phyloP scores from a whole-genome alignment of 2,797 vertebrate genomes.

The Hypotaenidia philippensis region DNA sequence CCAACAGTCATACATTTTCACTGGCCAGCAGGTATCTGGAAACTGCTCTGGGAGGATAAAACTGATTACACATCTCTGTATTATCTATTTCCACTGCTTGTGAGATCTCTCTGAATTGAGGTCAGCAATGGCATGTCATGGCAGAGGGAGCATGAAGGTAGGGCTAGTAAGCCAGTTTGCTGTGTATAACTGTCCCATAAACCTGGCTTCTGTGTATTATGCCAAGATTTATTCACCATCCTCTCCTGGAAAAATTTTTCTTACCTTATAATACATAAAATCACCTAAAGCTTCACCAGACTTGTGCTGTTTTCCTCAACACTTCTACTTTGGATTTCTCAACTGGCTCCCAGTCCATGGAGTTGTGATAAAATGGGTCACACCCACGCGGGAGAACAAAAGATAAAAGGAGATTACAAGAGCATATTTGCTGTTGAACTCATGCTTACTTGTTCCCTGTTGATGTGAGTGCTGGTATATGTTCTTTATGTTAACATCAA shows the following conservation, averaged over 20 bases:
- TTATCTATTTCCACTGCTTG: background rate
- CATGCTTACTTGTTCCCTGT: constrained; percentile 50
- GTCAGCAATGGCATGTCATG: background rate
- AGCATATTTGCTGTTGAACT: constrained; percentile 11
- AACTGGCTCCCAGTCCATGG: background rate
- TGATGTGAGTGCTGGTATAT: constrained; percentile 29
- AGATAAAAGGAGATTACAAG: constrained; percentile 13
- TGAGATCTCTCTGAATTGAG: background rate
- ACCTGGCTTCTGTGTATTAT: background rate
- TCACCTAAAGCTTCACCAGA: background rate
- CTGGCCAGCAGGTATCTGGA: background rate
- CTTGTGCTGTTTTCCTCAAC: background rate
- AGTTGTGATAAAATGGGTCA: background rate
- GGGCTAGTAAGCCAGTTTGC: background rate
- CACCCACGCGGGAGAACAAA: background rate
- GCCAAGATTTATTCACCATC: background rate
- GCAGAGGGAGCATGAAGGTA: background rate
- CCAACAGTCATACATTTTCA: background rate
- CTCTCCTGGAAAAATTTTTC: background rate
- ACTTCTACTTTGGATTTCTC: background rate
- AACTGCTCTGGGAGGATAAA: background rate
- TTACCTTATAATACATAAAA: background rate
- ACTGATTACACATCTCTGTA: background rate
- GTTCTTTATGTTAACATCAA: constrained; percentile 66
- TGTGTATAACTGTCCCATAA: background rate